Evolutionary conservation across 2,113 vertebrate genomes (phyloP).

Genomic region (Equus quagga): DNA sequence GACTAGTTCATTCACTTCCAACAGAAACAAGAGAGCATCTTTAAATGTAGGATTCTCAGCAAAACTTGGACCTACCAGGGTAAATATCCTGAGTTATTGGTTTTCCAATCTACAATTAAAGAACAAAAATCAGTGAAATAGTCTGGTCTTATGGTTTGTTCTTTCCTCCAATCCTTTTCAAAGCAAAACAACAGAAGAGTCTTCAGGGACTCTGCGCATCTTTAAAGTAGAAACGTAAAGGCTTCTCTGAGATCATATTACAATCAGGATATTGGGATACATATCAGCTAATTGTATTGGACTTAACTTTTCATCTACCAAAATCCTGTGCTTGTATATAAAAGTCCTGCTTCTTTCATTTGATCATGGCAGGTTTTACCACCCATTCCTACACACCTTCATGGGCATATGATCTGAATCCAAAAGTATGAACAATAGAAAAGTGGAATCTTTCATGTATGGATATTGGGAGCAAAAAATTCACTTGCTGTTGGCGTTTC

Average conservation of each 20-base stretch:
- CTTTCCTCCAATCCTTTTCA: not conserved
- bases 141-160: not conserved
- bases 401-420: not conserved
- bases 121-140: not conserved
- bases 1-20: not conserved
- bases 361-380: no score
- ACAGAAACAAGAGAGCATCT: not conserved
- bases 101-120: not conserved
- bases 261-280: not conserved
- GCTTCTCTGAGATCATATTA: not conserved
- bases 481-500: not conserved
- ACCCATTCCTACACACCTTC: not conserved
- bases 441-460: not conserved
- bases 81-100: not conserved
- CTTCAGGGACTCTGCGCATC: not conserved
- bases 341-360: not conserved
- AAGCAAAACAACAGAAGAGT: not conserved
- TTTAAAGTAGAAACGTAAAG: slow-evolving; percentile 11
- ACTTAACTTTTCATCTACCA: not conserved
- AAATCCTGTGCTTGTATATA: not conserved
- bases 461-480: not conserved
- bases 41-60: not conserved
- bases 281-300: not conserved
- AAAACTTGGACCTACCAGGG: not conserved
- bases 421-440: not conserved